Evolutionary conservation across 2,113 vertebrate genomes (phyloP).

Genomic region (Elephantulus edwardii): DNA sequence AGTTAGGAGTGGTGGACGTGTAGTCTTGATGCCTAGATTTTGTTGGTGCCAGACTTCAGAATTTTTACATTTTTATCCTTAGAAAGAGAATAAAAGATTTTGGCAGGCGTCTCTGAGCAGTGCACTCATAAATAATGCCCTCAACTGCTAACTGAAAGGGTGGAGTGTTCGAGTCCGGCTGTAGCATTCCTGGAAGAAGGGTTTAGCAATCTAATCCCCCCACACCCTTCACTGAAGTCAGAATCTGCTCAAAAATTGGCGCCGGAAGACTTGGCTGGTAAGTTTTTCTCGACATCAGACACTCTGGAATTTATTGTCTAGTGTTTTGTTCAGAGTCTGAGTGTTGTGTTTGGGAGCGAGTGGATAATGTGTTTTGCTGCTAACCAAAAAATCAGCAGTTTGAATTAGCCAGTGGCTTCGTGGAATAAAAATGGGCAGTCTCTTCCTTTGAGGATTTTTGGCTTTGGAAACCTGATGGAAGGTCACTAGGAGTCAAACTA

Average conservation of each 20-base stretch:
- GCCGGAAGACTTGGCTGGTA: not conserved
- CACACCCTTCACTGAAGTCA: not conserved
- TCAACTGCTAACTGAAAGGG: not conserved
- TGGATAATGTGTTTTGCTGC: too few species aligned
- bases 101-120: not conserved
- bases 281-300: not conserved
- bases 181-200: not conserved
- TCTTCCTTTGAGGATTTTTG: too few species aligned
- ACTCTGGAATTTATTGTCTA: not conserved
- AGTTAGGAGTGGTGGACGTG: not conserved
- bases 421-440: too few species aligned
- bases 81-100: too few species aligned
- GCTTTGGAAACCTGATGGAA: too few species aligned
- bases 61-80: too few species aligned
- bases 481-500: too few species aligned
- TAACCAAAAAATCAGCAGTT: too few species aligned
- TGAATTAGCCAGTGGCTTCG: too few species aligned
- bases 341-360: too few species aligned
- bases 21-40: not conserved
- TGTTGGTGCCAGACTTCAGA: not conserved
- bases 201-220: not conserved
- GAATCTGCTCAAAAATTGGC: not conserved
- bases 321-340: slow-evolving; percentile 57
- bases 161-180: not conserved
- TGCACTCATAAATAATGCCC: not conserved